Evolutionary conservation across 1,140 invertebrate species (phyloP), one percentile per base, ranked within the genome.

Genomic region (Heliothis virescens): DNA sequence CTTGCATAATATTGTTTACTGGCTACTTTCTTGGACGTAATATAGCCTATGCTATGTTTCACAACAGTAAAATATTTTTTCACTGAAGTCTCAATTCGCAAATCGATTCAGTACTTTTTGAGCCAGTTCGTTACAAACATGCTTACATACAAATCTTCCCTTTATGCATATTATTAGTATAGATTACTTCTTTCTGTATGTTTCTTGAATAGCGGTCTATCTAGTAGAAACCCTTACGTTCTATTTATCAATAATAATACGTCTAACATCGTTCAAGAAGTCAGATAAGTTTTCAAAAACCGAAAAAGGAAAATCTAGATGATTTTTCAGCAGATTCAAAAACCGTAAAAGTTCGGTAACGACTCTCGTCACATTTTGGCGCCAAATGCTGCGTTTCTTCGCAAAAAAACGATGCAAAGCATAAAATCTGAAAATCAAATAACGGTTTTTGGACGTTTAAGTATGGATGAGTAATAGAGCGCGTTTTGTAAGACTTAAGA

Each of bases 301-400:
- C 1, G 5, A 9, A 67, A 34, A 10, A 10, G 13, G 16, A 21
- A 15, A 41, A 41, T 41, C 34, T 67, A 21, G 41, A 67, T 13
- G n/a, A 67, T 48, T 67, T 48, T 67, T 67, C 63, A 67, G 63
- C 63, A 67, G 41, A 67, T 67, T 48, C 48, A 13, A 67, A 26
- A 67, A 21, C 63, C 41, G 41, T 67, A 18, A 67, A 67, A 67
- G 41, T 67, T 50, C 34, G 41, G 63, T 67, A 67, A 67, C 63
- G 63, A 67, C 16, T 67, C 18, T 67, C 63, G 63, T 67, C 63
- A 67, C 41, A 48, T 48, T 48, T 48, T 16, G 63, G 41, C 48
- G 41, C 63, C 63, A 67, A 67, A 48, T 67, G 63, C 63, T 16
- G 41, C 16, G 60, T 11, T 21, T 48, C 63, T 48, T 67, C 63